Base-by-base conservation (phyloP, 2,888 invertebrate species). In the Aethes cnicana region DNA sequence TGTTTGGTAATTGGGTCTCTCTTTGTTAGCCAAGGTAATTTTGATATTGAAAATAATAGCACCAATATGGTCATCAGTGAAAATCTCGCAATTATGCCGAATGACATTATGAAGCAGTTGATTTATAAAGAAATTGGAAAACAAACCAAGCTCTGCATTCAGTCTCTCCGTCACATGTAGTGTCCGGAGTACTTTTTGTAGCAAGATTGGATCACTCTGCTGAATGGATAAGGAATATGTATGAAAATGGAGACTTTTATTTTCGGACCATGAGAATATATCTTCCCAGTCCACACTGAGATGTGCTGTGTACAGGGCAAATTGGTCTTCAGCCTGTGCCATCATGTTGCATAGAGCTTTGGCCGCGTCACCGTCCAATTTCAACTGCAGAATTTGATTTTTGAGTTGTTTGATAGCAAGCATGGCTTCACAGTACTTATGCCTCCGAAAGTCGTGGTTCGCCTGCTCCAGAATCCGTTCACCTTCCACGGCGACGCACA, bases 271-370 rank as follows among this genome's bases (percentile, higher is more conserved):
- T 21, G 72, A 72, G 48, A 89, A 89, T 11, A 88, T 77, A 21
- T 84, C 81, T 48, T 88, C 85, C 88, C 87, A 88, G 66, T 89
- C 87, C 16, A 76, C 62, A 54, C 86, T 86, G n/a, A 88, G 57
- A 33, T 86, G 80, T 1, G 88, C 85, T 12, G 71, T 69, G 49
- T 83, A 88, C 7, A 88, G 59, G 0, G 86, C 77, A 2, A 85
- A 55, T 60, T 87, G 87, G 44, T 80, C 86, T 57, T 88, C 84
- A 23, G 80, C 73, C 53, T 85, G 82, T 5, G 74, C 71, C 43
- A 68, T 72, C 0, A 89, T 60, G 36, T 79, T 82, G 0, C 54
- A 47, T 12, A 88, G 53, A 1, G 84, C 86, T 56, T 75, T 75
- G 1, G 57, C 63, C 26, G 77, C 60, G 42, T 80, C 81, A 1